Evolutionary conservation across 2,113 vertebrate species (phyloP).

Genomic region (Lipophrys pholis): DNA sequence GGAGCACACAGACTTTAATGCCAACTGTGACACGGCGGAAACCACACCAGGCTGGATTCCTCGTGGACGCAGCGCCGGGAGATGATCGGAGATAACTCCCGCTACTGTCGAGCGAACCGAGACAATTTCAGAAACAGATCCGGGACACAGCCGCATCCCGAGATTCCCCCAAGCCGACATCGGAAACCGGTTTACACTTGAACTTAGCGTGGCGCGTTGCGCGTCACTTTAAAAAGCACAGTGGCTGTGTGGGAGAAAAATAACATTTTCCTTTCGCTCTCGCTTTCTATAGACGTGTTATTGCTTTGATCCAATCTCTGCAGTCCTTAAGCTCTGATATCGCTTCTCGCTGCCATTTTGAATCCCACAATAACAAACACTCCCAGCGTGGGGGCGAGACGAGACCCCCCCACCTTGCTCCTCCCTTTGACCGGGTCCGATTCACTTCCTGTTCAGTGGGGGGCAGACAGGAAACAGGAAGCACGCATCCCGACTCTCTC

Average conservation of each 20-base stretch:
- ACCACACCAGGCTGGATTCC: neutral
- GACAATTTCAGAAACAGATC: neutral
- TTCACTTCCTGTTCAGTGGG: slow-evolving; percentile 67
- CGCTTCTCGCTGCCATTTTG: slow-evolving; percentile 27
- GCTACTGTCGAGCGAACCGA: neutral
- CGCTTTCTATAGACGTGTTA: slow-evolving; percentile 43
- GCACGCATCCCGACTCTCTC: slow-evolving; percentile 52
- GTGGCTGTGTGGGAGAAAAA: slow-evolving; percentile 16
- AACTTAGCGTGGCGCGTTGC: neutral
- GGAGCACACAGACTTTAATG: neutral
- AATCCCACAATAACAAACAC: slow-evolving; percentile 60
- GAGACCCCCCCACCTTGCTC: neutral
- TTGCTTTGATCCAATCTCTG: slow-evolving; percentile 63
- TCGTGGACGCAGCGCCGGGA: neutral
- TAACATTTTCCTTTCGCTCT: slow-evolving; percentile 53
- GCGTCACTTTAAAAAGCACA: neutral
- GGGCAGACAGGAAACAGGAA: slow-evolving; percentile 68
- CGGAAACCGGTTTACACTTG: slow-evolving; percentile 3
- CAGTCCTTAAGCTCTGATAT: slow-evolving; percentile 46
- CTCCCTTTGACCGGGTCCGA: slow-evolving; percentile 36
- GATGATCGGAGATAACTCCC: neutral
- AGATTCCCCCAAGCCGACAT: slow-evolving; percentile 9
- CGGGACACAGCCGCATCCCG: neutral
- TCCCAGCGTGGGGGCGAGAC: neutral
- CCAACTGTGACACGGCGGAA: slow-evolving; percentile 2